These are phyloP conservation scores for Caradrina kadenii DNA, from an alignment of 2,888 invertebrate species.

Conservation along the genomic window DNA sequence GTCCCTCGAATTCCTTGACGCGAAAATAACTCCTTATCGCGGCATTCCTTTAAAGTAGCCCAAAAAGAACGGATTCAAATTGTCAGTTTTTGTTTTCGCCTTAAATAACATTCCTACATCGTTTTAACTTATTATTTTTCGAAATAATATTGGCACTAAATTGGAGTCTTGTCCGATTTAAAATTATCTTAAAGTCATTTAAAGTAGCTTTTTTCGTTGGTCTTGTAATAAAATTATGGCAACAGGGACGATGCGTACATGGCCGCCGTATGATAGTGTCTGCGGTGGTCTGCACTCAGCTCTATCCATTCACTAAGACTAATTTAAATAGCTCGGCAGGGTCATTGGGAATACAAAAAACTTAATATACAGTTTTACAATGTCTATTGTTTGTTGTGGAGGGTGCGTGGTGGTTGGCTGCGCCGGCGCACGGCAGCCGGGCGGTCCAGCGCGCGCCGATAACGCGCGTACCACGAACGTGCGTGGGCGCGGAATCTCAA, in stretches of 20 bases:
- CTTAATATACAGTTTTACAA: slow-evolving; percentile 73
- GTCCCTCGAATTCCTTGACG: slow-evolving; percentile 87
- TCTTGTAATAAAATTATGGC: neutral
- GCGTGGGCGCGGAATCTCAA: slow-evolving; percentile 88
- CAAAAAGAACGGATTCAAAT: slow-evolving; percentile 83
- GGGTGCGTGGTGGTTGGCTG: slow-evolving; percentile 54
- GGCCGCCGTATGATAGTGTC: neutral
- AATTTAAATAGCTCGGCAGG: slow-evolving; percentile 79
- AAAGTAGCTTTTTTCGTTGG: slow-evolving; percentile 2
- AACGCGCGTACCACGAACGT: slow-evolving; percentile 73
- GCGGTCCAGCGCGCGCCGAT: slow-evolving; percentile 70
- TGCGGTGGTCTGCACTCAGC: slow-evolving; percentile 60
- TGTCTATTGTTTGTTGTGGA: slow-evolving; percentile 76
- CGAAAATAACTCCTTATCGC: slow-evolving; percentile 90
- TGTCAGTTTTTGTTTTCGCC: slow-evolving; percentile 82
- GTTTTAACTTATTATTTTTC: slow-evolving; percentile 78
- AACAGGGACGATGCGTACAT: neutral
- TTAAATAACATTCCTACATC: slow-evolving; percentile 82
- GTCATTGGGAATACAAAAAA: slow-evolving; percentile 77
- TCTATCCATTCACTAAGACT: slow-evolving; percentile 70
- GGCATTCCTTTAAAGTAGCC: slow-evolving; percentile 88
- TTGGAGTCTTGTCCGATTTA: slow-evolving; percentile 50
- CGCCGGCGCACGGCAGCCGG: slow-evolving; percentile 69
- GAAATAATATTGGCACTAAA: slow-evolving; percentile 75
- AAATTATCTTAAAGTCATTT: slow-evolving; percentile 16